Conservation (phyloP, 1,140 invertebrate genomes). For the Cardiocondyla obscurior region DNA sequence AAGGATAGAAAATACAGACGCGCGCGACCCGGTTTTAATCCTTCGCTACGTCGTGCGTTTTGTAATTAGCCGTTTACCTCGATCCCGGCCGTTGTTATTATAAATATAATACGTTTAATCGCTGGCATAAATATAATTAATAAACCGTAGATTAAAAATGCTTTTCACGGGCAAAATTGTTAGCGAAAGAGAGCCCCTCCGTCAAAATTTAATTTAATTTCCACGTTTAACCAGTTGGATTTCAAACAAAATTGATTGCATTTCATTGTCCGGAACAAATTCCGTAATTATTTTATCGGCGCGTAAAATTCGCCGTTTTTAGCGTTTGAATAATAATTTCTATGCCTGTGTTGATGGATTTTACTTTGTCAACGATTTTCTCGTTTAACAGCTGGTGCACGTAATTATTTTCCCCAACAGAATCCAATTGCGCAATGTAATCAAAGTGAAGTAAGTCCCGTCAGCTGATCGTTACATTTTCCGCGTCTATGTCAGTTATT, state of each 20-base stretch:
- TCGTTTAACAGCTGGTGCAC: neutral
- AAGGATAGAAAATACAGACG: neutral
- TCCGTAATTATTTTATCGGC: conserved; percentile 18
- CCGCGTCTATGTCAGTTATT: too few species aligned
- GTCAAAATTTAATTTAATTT: neutral
- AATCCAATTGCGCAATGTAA: neutral
- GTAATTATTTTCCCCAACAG: neutral
- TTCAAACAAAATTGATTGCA: conserved; percentile 22
- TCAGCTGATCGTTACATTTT: too few species aligned
- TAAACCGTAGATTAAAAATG: neutral
- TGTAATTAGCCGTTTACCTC: neutral
- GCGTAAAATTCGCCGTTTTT: neutral
- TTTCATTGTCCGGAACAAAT: neutral
- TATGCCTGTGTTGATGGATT: neutral
- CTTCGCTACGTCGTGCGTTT: neutral
- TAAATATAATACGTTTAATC: neutral
- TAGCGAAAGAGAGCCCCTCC: neutral
- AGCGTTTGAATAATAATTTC: conserved; percentile 1
- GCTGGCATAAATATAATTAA: neutral
- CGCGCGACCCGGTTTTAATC: neutral
- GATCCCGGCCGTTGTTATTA: neutral
- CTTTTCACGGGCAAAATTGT: neutral
- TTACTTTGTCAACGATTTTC: conserved; percentile 7
- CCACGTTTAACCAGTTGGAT: neutral
- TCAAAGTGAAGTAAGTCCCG: neutral